Percentiles rank a stretch among this genome's conserved stretches.
phyloP scores from a whole-genome alignment of 2,888 invertebrate species.

The Laothoe populi region DNA sequence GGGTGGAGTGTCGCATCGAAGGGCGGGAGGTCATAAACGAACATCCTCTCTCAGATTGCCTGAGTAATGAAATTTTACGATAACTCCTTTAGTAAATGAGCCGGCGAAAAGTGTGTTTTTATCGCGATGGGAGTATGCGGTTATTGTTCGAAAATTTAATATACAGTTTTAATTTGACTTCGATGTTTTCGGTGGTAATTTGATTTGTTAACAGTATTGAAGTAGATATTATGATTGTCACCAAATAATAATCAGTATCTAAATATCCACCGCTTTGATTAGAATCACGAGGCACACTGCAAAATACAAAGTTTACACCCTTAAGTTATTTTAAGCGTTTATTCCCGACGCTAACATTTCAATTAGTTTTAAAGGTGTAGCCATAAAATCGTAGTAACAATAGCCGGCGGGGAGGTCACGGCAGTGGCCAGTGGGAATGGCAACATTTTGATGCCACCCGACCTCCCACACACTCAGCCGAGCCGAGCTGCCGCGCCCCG shows the following conservation, averaged over 20 bases:
- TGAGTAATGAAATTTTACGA: constrained; percentile 48
- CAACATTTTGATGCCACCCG: not conserved
- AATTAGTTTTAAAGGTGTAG: not conserved
- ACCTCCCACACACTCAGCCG: constrained; percentile 9
- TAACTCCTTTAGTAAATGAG: constrained; percentile 36
- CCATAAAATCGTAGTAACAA: not conserved
- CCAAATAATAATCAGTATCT: too few species aligned
- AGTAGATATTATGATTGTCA: too few species aligned
- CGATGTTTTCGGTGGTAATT: not conserved
- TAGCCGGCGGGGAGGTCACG: not conserved
- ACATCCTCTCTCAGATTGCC: constrained; percentile 46
- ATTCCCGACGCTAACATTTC: not conserved
- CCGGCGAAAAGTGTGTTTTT: constrained; percentile 33
- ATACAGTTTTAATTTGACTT: not conserved
- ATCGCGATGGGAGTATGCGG: constrained; percentile 28
- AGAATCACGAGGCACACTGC: too few species aligned
- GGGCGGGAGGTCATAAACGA: constrained; percentile 48
- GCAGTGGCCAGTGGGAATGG: too few species aligned
- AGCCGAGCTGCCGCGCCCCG: not conserved
- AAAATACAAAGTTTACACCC: too few species aligned
- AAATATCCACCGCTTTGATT: too few species aligned
- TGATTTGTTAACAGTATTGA: not conserved
- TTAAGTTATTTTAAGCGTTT: too few species aligned
- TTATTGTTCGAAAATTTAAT: constrained; percentile 13
- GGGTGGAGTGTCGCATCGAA: constrained; percentile 35